Percentiles rank a stretch among this genome's conserved stretches.
Conservation (phyloP, 2,113 vertebrate genomes). For the Falcunculus frontatus region DNA sequence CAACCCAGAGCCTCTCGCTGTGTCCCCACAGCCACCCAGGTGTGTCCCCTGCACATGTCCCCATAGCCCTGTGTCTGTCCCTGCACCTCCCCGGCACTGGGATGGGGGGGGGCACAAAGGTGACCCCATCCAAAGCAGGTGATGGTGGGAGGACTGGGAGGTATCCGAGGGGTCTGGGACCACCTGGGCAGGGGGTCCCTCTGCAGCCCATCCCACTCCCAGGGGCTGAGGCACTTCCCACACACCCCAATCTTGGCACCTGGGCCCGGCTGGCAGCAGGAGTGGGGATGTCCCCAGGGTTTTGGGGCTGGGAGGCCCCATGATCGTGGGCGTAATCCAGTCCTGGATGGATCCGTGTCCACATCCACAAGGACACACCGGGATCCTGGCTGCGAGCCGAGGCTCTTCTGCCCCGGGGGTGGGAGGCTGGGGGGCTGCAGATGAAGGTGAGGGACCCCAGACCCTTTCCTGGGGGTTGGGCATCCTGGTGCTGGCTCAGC, state of each 20-base stretch:
- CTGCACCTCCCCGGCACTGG: not conserved
- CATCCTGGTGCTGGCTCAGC: not conserved
- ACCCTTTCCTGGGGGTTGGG: conserved; percentile 12
- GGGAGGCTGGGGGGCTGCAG: not conserved
- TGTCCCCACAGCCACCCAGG: not conserved
- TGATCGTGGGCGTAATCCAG: not conserved
- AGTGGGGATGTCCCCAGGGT: accelerated
- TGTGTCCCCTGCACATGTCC: not conserved
- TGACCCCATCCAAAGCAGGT: not conserved
- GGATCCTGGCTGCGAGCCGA: not conserved
- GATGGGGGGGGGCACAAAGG: not conserved
- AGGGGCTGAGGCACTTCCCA: not conserved
- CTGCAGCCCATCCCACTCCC: not conserved
- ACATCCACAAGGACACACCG: accelerated
- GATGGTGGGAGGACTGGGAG: not conserved
- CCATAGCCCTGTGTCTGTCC: not conserved
- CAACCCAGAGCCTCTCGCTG: not conserved
- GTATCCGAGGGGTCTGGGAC: not conserved
- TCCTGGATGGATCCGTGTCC: conserved; percentile 29
- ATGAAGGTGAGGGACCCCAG: not conserved
- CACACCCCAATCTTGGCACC: accelerated
- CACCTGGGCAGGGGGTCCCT: not conserved
- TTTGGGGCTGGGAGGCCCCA: not conserved
- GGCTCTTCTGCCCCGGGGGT: not conserved
- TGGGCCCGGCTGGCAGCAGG: not conserved